Base-by-base conservation (phyloP, 2,113 vertebrate species). In the Nothobranchius kuhntae region DNA sequence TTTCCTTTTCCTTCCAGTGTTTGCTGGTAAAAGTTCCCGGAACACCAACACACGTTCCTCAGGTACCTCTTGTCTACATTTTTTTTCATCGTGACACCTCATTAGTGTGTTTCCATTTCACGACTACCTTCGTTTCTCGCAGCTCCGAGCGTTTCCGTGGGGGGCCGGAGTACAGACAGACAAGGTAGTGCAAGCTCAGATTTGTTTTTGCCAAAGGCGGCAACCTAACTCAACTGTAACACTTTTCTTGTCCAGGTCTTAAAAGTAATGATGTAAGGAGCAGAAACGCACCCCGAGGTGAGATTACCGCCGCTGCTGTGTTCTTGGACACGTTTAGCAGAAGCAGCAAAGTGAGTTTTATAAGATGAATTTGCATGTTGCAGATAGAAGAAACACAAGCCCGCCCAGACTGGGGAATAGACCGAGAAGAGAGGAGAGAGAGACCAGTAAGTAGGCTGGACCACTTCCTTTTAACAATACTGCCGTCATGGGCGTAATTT, bases 191-290 rank as follows among this genome's bases (percentile, higher is more conserved):
- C 6, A 13, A 5, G 6, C 36, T 14, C 7, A 5, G 8, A 45
- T 26, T 38, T 24, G 3, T 24, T 26, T 50, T 61, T 58, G 1
- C 6, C 10, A 53, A 35, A 4, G 13, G 15, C 15, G 40, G 63
- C 15, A 24, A 11, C 12, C 1, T 3, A 26, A 59, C 12, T 2
- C 1, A 13, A 21, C 9, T 3, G 36, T 17, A 9, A 24, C 0
- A 2, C 38, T 68, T 64, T 26, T 6, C 2, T 74, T 35, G 1
- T 62, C 6, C 61, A 12, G 87, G 82, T 11, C 12, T 75, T 14
- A 75, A 13, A 52, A 54, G 58, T 68, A 85, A 54, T 15, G 85
- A 90, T 4, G 89, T 91, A 59, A 91, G 91, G 73, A 89, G 75
- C 56, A 80, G 88, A 67, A 87, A 84, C 6, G 6, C 78, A 13